Evolutionary conservation across 2,888 invertebrate genomes (phyloP), one percentile per base, ranked within the genome.

Genomic region (Deilephila porcellus): DNA sequence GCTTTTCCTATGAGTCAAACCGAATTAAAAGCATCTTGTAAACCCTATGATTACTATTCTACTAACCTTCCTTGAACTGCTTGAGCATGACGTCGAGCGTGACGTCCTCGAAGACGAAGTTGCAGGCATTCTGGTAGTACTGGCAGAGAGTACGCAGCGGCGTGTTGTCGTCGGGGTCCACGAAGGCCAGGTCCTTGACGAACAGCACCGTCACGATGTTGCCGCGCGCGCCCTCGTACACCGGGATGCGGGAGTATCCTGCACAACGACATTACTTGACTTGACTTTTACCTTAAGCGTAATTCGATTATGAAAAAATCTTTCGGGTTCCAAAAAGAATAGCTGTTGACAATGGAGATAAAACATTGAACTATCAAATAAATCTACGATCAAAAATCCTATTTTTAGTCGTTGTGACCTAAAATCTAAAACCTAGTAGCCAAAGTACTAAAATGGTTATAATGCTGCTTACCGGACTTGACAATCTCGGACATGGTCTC

Each of bases 161-260:
- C 19, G 98, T 99, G 92, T 98, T 98, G 93, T 99, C 99, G 90
- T 99, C 99, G 0, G 99, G 99, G 94, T 99, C 99, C 80, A 99
- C 97, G 88, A 99, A 98, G 0, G 99, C 99, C 85, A 99, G 95
- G 93, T 99, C 99, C 92, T 99, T 99, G 84, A 99, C 99, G 93
- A 99, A 99, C 29, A 99, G 95, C 88, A 99, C 96, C 7, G 98
- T 98, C 19, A 99, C 96, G 80, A 99, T 98, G 91, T 99, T 98
- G 80, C 96, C 97, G 73, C 97, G 96, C 79, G 96, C 95, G 0
- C 96, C 96, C 83, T 99, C 98, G 91, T 96, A 99, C 0, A 99
- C 98, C 0, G 99, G 99, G 85, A 99, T 98, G 53, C 99, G 96
- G 45, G 99, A 99, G 94, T 97, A 99, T 3, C 99, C 97, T 97